These are phyloP conservation scores for Strongylocentrotus purpuratus DNA, from an alignment of 35 echinoderm and acorn worm genomes.

Conservation along the genomic window DNA sequence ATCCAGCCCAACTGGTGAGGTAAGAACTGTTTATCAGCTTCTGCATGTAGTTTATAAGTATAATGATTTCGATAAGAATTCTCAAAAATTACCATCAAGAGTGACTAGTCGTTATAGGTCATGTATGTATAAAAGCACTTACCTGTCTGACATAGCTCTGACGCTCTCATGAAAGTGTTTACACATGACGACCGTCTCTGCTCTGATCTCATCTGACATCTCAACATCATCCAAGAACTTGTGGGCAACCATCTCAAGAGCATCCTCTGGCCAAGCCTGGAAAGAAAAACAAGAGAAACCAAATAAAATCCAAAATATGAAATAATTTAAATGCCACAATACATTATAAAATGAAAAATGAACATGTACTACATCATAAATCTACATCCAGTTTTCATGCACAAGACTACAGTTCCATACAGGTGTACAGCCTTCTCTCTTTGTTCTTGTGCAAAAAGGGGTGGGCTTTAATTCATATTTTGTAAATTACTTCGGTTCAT, in stretches of 20 bases:
- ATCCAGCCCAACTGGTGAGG: background rate
- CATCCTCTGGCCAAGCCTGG: constrained; percentile 98
- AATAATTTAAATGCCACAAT: background rate
- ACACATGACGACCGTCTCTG: constrained; percentile 96
- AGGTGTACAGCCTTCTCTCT: too few species aligned
- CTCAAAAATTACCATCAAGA: background rate
- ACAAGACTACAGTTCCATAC: too few species aligned
- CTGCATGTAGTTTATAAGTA: background rate
- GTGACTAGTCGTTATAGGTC: background rate
- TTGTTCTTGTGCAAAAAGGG: too few species aligned
- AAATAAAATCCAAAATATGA: background rate
- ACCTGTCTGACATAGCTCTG: constrained; percentile 96
- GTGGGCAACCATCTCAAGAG: constrained; percentile 94
- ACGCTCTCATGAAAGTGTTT: constrained; percentile 99
- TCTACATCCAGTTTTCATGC: too few species aligned
- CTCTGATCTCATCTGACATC: constrained; percentile 89
- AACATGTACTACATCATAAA: too few species aligned
- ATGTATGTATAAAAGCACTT: background rate
- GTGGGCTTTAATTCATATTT: too few species aligned
- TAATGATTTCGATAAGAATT: background rate
- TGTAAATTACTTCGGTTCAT: too few species aligned
- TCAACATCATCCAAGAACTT: constrained; percentile 99
- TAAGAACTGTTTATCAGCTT: background rate
- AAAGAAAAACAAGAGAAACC: background rate
- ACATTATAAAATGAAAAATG: too few species aligned